phyloP scores from a whole-genome alignment of 2,113 vertebrate genomes.

The Turdus rufiventris region DNA sequence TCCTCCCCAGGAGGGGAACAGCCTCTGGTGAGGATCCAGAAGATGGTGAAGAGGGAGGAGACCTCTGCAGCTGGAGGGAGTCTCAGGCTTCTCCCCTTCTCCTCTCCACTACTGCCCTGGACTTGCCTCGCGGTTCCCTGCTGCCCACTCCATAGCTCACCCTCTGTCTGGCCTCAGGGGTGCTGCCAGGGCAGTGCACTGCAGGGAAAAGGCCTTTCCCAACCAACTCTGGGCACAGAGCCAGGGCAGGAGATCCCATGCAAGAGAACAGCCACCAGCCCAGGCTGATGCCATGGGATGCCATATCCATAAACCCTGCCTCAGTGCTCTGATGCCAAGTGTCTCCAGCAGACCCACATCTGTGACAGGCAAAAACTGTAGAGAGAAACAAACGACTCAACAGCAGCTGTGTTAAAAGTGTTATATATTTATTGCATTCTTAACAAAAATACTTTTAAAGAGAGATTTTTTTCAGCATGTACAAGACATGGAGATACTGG shows the following conservation, averaged over 20 bases:
- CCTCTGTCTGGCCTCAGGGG: fast-evolving
- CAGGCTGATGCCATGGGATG: not conserved
- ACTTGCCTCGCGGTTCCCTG: not conserved
- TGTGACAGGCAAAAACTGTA: not conserved
- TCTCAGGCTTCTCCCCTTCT: not conserved
- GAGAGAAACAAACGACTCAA: slow-evolving; percentile 30
- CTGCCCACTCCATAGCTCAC: not conserved
- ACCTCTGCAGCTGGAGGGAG: not conserved
- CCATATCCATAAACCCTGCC: not conserved
- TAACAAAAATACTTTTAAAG: slow-evolving; percentile 72
- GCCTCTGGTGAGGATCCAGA: not conserved
- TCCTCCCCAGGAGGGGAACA: not conserved
- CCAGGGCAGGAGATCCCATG: not conserved
- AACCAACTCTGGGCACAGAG: not conserved
- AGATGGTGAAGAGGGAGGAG: fast-evolving
- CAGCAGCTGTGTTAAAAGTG: slow-evolving; percentile 53
- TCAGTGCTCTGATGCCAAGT: not conserved
- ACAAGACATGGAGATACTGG: slow-evolving; percentile 21
- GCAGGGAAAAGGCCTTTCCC: not conserved
- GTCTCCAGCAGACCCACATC: not conserved
- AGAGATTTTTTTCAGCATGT: slow-evolving; percentile 49
- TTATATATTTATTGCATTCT: slow-evolving; percentile 75
- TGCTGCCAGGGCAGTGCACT: not conserved
- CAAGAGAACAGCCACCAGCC: not conserved
- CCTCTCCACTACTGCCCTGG: not conserved